Evolutionary conservation across 1,140 invertebrate species (phyloP), one percentile per base, ranked within the genome.

Genomic region (Pantala flavescens): DNA sequence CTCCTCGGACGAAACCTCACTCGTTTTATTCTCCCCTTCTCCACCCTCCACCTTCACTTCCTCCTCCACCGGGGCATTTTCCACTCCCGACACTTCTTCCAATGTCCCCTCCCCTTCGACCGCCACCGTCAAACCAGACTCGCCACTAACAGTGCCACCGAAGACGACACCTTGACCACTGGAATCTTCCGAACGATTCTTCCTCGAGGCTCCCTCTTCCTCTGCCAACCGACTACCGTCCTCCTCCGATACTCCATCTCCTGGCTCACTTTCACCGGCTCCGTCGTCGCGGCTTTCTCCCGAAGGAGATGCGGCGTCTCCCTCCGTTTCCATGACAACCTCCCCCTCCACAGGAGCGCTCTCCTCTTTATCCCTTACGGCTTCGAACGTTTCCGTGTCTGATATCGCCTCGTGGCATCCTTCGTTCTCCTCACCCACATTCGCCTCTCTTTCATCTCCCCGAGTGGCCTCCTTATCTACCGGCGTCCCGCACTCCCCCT

Each of bases 201-300:
- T 21, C 49, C 49, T 21, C 49, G 49, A 63, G 49, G 49, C 49
- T 19, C 12, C n/a, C 3, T 21, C 49, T 14, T 63, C 49, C 12
- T 21, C 49, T 63, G n/a, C 49, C n/a, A 63, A 16, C 14, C 49
- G n/a, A 14, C 49, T 21, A 19, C 49, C 49, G 49, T 21, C 49
- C 14, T 21, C 73, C 49, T 75, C n/a, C 72, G n/a, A n/a, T 72
- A 23, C 23, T 24, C n/a, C 72, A 73, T 21, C 75, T 36, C 14
- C 70, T 63, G 49, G 43, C 24, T 12, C n/a, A 19, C 10, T 71
- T 43, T 36, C 42, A 23, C 73, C 43, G 43, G 72, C 0, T 19
- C 23, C 36, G 7, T 24, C 23, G 11, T 24, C 24, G 42, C 63
- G 9, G 42, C 73, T 23, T 49, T 23, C 43, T 24, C 73, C 43